A percentile compares a stretch with the other conserved stretches of the same genome.
Evolutionary conservation across 2,888 invertebrate genomes (phyloP).

Genomic region (Conchocele bisecta): DNA sequence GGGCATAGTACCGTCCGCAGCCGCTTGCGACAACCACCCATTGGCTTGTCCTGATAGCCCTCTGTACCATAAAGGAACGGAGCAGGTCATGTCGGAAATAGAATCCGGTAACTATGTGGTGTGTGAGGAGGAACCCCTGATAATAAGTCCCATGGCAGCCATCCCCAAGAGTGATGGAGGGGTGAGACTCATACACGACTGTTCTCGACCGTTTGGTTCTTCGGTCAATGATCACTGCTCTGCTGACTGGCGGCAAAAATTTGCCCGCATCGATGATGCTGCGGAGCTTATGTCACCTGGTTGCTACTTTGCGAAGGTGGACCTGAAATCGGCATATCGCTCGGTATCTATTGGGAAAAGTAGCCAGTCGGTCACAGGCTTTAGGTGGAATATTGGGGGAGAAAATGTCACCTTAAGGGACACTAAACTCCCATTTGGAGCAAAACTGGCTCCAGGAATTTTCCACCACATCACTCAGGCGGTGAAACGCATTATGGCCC

Average conservation of each 20-base stretch:
- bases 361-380: conserved; percentile 12
- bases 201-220: conserved; percentile 12
- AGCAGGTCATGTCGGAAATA: conserved; percentile 19
- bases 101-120: conserved; percentile 21
- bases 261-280: conserved; percentile 23
- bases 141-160: conserved; percentile 14
- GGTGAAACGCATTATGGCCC: too few species aligned
- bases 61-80: conserved; percentile 9
- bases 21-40: neutral
- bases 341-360: conserved; percentile 12
- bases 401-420: neutral
- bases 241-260: conserved; percentile 11
- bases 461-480: too few species aligned
- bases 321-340: conserved; percentile 12
- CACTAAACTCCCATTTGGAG: conserved; percentile 21
- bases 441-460: too few species aligned
- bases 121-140: neutral
- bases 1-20: neutral
- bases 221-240: conserved; percentile 25
- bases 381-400: conserved; percentile 1
- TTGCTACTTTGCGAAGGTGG: conserved; percentile 18
- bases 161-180: conserved; percentile 26
- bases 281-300: conserved; percentile 2
- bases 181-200: conserved; percentile 24
- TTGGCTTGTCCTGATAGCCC: neutral